Conservation (phyloP, 37 sponge, comb jelly and placozoan genomes). For the Oscarella lobularis region DNA sequence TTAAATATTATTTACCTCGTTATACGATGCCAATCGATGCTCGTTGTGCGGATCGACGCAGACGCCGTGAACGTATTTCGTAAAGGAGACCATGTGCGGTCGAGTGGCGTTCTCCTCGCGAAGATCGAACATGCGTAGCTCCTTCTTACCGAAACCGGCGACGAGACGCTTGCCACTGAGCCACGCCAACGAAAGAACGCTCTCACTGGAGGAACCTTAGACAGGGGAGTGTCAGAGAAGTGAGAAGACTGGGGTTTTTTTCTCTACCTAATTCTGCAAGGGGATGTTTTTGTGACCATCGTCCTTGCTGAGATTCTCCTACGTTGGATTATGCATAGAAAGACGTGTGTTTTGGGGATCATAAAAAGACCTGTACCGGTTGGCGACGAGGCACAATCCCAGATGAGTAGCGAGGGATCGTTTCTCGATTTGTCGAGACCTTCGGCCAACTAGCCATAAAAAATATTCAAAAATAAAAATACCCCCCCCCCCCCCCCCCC, state of each 20-base stretch:
- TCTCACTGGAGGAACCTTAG: too few species aligned
- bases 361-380: too few species aligned
- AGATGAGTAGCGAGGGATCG: neutral
- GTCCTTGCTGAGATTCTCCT: too few species aligned
- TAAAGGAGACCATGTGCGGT: neutral
- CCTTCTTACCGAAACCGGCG: neutral
- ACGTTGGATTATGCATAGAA: too few species aligned
- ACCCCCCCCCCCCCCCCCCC: too few species aligned
- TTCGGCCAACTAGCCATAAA: neutral
- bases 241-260: neutral
- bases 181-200: neutral
- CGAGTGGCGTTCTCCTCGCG: neutral
- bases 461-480: neutral
- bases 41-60: neutral
- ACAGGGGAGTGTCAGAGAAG: too few species aligned
- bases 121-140: neutral
- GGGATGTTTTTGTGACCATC: too few species aligned
- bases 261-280: neutral
- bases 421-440: neutral
- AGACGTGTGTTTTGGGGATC: too few species aligned
- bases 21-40: neutral
- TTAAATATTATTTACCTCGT: neutral
- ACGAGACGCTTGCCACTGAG: neutral
- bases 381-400: too few species aligned
- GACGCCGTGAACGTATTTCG: neutral